Evolutionary conservation across 2,888 invertebrate genomes (phyloP), one percentile per base, ranked within the genome.

Genomic region (Caenorhabditis doughertyi): DNA sequence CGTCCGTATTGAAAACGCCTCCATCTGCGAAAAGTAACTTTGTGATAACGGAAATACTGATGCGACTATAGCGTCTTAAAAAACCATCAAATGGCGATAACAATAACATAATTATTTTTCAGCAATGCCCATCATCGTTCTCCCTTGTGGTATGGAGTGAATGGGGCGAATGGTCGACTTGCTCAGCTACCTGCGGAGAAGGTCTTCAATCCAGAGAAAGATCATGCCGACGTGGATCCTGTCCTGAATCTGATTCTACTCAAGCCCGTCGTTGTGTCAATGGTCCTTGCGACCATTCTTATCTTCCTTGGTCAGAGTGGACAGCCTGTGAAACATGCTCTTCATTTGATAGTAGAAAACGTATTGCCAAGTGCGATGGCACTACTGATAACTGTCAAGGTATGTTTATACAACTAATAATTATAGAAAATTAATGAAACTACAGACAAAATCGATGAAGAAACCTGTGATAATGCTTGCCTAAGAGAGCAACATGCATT

Each of bases 271-370:
- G 86, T 32, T 86, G 86, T 74, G 86, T 86, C 25, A 74, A 77
- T 65, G 74, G 81, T 3, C 84, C 85, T 16, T 87, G 84, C 29
- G 83, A 84, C 13, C 77, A 74, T 42, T 79, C 84, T 5, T 85
- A 84, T 82, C 68, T 77, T 32, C 72, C 83, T 9, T 95, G 95
- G 95, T 94, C 94, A 11, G 94, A 94, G 3, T 95, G 95, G 95
- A 94, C 94, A 0, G 53, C 47, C 8, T 90, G 90, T 79, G 85
- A 86, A 18, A 71, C 84, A n/a, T 86, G 85, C 53, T 87, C 85
- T 13, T 82, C 84, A 13, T 84, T 84, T 51, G 86, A 84, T 44
- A 83, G 68, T 42, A 53, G 84, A 56, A 82, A 71, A 35, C 60
- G 83, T 13, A 71, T 62, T 27, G 77, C 83, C 0, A 65, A 79